These are phyloP conservation scores for Phataginus tetradactyla DNA, from an alignment of 2,797 vertebrate genomes.

Conservation along the genomic window DNA sequence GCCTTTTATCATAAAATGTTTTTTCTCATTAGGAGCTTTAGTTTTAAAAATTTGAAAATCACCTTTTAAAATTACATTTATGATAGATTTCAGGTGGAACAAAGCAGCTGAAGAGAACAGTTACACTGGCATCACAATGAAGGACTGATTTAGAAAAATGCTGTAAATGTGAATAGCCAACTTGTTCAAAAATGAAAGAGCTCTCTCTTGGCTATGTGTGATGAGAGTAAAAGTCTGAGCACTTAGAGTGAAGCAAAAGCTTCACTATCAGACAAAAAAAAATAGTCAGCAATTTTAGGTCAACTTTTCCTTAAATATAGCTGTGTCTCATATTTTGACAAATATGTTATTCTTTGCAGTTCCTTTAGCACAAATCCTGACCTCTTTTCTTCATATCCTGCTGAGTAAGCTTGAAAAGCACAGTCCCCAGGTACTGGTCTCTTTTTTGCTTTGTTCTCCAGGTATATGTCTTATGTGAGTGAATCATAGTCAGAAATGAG, in stretches of 20 bases:
- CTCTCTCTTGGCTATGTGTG: neutral
- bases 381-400: constrained; percentile 67
- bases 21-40: neutral
- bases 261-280: neutral
- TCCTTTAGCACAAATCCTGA: constrained; percentile 64
- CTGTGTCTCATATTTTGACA: constrained; percentile 50
- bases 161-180: neutral
- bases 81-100: neutral
- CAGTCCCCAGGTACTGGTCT: neutral
- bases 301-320: constrained; percentile 52
- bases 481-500: constrained; percentile 58
- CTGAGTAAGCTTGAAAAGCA: constrained; percentile 67
- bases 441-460: constrained; percentile 53
- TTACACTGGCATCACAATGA: neutral
- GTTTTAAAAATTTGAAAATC: neutral
- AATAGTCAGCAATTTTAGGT: constrained; percentile 43
- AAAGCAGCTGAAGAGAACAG: neutral
- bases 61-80: neutral
- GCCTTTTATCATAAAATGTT: neutral
- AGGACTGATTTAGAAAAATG: neutral
- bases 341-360: constrained; percentile 62
- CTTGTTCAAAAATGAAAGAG: neutral
- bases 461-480: neutral
- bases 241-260: constrained; percentile 5
- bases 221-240: neutral